Evolutionary conservation across 2,113 vertebrate genomes (phyloP), one percentile per base, ranked within the genome.

Genomic region (Phycodurus eques): DNA sequence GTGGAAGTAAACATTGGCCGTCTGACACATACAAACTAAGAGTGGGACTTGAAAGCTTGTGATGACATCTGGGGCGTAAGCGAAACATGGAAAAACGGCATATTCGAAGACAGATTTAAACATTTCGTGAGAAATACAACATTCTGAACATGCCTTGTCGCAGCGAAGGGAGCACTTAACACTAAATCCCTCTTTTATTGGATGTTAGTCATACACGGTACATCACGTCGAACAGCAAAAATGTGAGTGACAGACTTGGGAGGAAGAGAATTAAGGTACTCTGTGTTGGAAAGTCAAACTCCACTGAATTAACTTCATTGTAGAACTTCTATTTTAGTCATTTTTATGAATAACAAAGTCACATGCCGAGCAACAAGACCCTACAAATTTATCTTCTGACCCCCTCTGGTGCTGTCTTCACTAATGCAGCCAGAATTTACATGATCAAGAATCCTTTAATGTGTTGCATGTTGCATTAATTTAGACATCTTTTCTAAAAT

Each of bases 1-100:
- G 57, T 71, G 73, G 65, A 73, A 20, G 80, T 82, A 81, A 85
- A 83, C 63, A 80, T 44, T 53, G 22, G 20, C 46, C 1, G 3
- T 27, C 51, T 17, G 42, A 70, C n/a, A 43, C 68, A 71, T 66
- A 64, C 22, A 61, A 64, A 77, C 68, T 42, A 68, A 54, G 70
- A 47, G 65, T 33, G 46, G 31, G 76, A 72, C 57, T 6, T 0
- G 5, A 60, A 64, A 59, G 13, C 3, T 65, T 43, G 35, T 33
- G 27, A 66, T 70, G 44, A 75, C 33, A 33, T 65, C 42, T 73
- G 35, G 14, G 70, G 31, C 68, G 12, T 3, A 68, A 17, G 39
- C 60, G 57, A 20, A 56, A 39, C 20, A n/a, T 8, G 22, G 42
- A 22, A 0, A 51, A 59, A 5, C 4, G 2, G 2, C 12, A 22